phyloP scores from a whole-genome alignment of 2,113 vertebrate genomes.

The Myanophis thanlyinensis region DNA sequence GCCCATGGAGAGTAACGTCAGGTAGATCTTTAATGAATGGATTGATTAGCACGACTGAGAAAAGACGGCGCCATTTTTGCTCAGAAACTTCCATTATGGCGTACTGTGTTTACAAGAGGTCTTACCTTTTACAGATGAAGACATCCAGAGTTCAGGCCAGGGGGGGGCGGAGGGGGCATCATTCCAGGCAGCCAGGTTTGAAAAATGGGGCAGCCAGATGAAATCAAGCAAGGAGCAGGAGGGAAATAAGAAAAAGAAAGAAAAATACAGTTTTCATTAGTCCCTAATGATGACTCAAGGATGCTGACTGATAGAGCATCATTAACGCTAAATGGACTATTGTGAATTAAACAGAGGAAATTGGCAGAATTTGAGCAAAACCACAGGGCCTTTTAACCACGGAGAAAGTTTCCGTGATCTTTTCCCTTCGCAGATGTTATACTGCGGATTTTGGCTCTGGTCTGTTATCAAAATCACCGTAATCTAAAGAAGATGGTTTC shows the following conservation, averaged over 20 bases:
- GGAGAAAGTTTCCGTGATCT: slow-evolving; percentile 47
- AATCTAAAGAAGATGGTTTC: slow-evolving; percentile 25
- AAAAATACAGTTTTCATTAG: slow-evolving; percentile 4
- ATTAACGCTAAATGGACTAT: slow-evolving; percentile 45
- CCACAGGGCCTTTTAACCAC: slow-evolving; percentile 34
- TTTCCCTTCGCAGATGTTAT: slow-evolving; percentile 46
- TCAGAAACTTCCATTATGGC: background rate
- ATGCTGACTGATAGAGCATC: slow-evolving; percentile 49
- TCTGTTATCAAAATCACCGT: slow-evolving; percentile 28
- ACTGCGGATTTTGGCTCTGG: slow-evolving; percentile 18
- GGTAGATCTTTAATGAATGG: background rate
- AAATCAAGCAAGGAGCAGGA: background rate
- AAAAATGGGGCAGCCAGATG: slow-evolving; percentile 16
- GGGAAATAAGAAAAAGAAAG: background rate
- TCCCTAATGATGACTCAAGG: background rate
- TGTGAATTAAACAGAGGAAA: slow-evolving; percentile 43
- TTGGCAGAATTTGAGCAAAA: slow-evolving; percentile 30
- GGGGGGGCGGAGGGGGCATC: too few relatives aligned
- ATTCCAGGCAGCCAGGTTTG: background rate
- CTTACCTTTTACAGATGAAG: background rate
- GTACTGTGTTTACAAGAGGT: background rate
- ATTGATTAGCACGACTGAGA: background rate
- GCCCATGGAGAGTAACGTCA: background rate
- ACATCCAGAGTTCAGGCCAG: slow-evolving; percentile 2
- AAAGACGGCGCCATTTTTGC: background rate